Conservation (phyloP, 2,113 vertebrate species). For the Odontophorus gujanensis region DNA sequence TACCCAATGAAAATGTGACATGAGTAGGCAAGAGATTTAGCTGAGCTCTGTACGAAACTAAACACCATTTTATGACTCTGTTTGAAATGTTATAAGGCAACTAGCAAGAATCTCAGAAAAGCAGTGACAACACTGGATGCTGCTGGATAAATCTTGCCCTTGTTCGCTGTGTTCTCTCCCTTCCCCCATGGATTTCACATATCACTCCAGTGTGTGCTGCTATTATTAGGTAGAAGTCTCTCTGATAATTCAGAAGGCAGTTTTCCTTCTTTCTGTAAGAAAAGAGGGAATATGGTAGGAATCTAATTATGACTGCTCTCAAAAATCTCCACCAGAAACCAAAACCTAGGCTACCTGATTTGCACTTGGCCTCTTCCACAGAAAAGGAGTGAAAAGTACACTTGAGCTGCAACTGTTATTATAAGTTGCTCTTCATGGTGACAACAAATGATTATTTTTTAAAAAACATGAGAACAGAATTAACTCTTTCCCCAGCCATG, state of each 20-base stretch:
- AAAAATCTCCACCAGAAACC: background rate
- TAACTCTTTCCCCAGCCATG: slow-evolving; percentile 18
- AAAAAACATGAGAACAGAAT: slow-evolving; percentile 50
- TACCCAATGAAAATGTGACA: background rate
- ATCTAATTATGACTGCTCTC: slow-evolving; percentile 37
- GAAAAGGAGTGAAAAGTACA: slow-evolving; percentile 2
- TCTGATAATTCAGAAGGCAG: slow-evolving; percentile 9
- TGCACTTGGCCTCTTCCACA: slow-evolving; percentile 28
- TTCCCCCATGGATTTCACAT: background rate
- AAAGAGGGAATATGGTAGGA: slow-evolving; percentile 35
- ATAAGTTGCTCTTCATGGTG: background rate
- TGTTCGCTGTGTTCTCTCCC: background rate
- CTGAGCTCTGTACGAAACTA: background rate
- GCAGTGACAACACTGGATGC: background rate
- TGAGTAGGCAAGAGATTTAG: background rate
- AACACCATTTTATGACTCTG: slow-evolving; percentile 10
- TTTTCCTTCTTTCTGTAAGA: background rate
- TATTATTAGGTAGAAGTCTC: slow-evolving; percentile 37
- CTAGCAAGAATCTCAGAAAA: background rate
- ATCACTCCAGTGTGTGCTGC: background rate
- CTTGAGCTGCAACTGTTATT: slow-evolving; percentile 41
- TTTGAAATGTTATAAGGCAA: background rate
- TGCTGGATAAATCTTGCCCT: background rate
- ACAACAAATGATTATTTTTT: slow-evolving; percentile 51
- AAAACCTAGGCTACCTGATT: slow-evolving; percentile 35